These are phyloP conservation scores for Aphrocallistes beatrix DNA, from an alignment of 37 sponge, comb jelly and placozoan genomes.

Conservation along the genomic window DNA sequence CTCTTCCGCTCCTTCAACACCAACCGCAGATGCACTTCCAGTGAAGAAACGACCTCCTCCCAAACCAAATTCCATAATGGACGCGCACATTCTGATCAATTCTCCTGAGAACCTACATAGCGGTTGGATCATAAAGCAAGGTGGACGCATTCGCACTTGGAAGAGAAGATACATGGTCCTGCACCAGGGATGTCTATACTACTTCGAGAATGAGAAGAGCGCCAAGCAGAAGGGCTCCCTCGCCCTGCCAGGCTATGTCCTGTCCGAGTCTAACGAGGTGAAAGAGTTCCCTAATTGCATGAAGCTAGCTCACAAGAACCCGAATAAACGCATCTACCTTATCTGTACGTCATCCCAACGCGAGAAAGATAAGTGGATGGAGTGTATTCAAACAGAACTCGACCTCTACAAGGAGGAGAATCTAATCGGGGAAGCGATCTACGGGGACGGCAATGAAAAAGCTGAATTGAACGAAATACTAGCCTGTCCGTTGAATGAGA, in stretches of 20 bases:
- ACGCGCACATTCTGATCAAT: background rate
- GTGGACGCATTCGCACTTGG: slow-evolving; percentile 27
- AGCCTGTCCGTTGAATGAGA: background rate
- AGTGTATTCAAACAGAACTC: background rate
- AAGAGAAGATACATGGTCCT: slow-evolving; percentile 59
- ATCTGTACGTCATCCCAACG: background rate
- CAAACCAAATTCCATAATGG: background rate
- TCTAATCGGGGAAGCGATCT: background rate
- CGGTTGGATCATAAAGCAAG: slow-evolving; percentile 11
- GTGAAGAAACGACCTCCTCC: background rate
- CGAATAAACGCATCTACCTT: background rate
- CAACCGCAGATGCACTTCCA: background rate
- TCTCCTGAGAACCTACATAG: background rate
- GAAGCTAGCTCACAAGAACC: background rate
- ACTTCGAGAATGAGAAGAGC: slow-evolving; percentile 56
- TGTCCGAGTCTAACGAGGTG: background rate
- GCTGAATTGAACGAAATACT: background rate
- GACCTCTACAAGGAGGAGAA: slow-evolving; percentile 5
- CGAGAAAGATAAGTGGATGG: background rate
- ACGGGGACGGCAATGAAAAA: background rate
- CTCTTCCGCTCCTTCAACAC: background rate
- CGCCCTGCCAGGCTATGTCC: slow-evolving; percentile 37
- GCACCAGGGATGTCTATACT: slow-evolving; percentile 59
- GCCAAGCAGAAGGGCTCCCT: slow-evolving; percentile 44
- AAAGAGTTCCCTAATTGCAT: background rate